Evolutionary conservation across 2,888 invertebrate species (phyloP), one percentile per base, ranked within the genome.

Genomic region (Clanis bilineata): DNA sequence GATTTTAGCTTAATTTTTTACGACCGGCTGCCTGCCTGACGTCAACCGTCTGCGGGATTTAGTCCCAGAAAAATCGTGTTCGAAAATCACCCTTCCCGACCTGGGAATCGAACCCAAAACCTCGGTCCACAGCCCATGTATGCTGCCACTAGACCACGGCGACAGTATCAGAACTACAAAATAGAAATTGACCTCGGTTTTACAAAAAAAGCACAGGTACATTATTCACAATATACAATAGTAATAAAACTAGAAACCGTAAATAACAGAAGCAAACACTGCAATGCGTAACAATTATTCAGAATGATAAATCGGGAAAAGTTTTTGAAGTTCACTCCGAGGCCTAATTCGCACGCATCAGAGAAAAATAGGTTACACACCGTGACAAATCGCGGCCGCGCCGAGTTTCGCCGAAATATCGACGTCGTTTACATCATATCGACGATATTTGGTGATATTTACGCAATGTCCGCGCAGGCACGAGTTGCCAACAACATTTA

Each of bases 401-500:
- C 62, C 63, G 64, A 72, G 67, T 73, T 72, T 66, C 66, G 64
- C 63, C 62, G 67, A 75, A 73, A 78, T 77, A 77, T 78, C 67
- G 69, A 64, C 68, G 64, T 64, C 70, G 63, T 72, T 71, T 68
- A 72, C 70, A 66, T 64, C 64, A 68, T 70, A 72, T 65, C 64
- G 65, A 28, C 56, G 58, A 65, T 59, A 60, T 57, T 63, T 56
- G 60, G 67, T 63, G 69, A 77, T 77, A 79, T 77, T 79, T 72
- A 67, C 71, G 72, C 67, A 56, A 65, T 73, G 74, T 75, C 70
- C 75, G 68, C 64, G 64, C 66, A 70, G 72, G 73, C 73, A 74
- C 74, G 76, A 79, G 78, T 79, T 80, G 63, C 71, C 65, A 66
- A 72, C 69, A 44, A 76, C 72, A 84, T 89, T 88, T 86, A 84